Evolutionary conservation across 2,113 vertebrate species (phyloP), one percentile per base, ranked within the genome.

Genomic region (Petaurus breviceps): DNA sequence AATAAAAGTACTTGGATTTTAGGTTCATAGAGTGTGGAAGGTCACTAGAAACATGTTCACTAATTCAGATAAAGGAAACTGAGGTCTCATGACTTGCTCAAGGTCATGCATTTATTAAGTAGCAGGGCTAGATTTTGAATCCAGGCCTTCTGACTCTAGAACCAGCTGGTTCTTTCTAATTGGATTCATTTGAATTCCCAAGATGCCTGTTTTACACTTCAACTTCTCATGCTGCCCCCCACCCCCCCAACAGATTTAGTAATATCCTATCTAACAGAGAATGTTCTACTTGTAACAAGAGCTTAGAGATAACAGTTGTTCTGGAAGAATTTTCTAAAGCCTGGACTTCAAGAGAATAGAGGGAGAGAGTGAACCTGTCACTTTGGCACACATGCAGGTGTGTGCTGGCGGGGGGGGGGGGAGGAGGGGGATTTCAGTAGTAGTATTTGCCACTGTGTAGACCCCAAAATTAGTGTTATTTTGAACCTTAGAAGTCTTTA

Each of bases 281-380:
- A 92, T 93, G 93, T 51, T 90, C 23, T 94, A 90, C 91, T 93
- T 94, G 90, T 91, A 91, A n/a, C 11, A 96, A 92, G 57, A 95
- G 50, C 49, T 89, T 92, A 95, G 77, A 96, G 7, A 57, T 96
- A 97, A 53, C 90, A 94, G 50, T 96, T 25, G 19, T 22, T 95
- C 90, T 43, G 43, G 52, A 9, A 95, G 47, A 26, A 89, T 93
- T 93, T 96, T 96, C 77, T 95, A 96, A 61, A 95, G 92, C 96
- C 95, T 98, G 96, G 91, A 53, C 54, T 95, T 96, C 52, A 94
- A 95, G 96, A 57, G 52, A 97, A 96, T 90, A 97, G 61, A 95
- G 95, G 50, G 96, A 96, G 92, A 97, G 54, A 95, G 96, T 95
- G 89, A 95, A 92, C 43, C 43, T 93, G 89, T 92, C 96, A 98